Evolutionary conservation across 2,888 invertebrate genomes (phyloP), one percentile per base, ranked within the genome.

Genomic region (Scaptomyza polygonia): DNA sequence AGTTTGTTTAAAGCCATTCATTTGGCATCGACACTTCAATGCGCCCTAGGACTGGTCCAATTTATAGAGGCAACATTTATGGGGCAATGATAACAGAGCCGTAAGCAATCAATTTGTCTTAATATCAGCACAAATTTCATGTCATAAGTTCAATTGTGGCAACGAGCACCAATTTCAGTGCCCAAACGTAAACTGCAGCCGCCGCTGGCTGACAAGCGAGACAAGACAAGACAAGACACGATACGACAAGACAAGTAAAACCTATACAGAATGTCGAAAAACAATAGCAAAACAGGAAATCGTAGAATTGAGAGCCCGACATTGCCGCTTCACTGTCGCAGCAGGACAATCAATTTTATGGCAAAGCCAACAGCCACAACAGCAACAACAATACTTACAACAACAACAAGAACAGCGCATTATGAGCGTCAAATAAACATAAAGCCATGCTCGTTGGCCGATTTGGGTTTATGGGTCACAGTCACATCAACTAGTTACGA

Each of bases 391-490:
- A 18, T 14, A 29, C 16, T 25, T 25, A 25, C 44, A 58, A 34
- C 56, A 58, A 34, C 56, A 59, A 40, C 45, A 54, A 30, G 43
- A 29, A 25, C 16, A 25, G 27, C 44, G 66, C 75, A 62, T 72
- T 84, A 81, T 75, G 75, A 69, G 64, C 68, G 72, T 79, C 85
- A 79, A 79, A 79, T 81, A 81, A 81, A 81, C 72, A 78, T 75
- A 72, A 68, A 75, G 72, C 62, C 67, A 59, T 49, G 76, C 75
- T 77, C 71, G 71, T 80, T 71, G 72, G n/a, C 64, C 79, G 68
- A 75, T 68, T 67, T 72, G 44, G 72, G 82, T 81, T 79, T 81
- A 75, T 84, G 79, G 78, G 66, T 61, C 77, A 57, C 61, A 73
- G 75, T 61, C 67, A 52, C 67, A 78, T 78, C 82, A 65, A 64